phyloP scores from a whole-genome alignment of 2,113 vertebrate species.

The Ceyx cyanopectus region DNA sequence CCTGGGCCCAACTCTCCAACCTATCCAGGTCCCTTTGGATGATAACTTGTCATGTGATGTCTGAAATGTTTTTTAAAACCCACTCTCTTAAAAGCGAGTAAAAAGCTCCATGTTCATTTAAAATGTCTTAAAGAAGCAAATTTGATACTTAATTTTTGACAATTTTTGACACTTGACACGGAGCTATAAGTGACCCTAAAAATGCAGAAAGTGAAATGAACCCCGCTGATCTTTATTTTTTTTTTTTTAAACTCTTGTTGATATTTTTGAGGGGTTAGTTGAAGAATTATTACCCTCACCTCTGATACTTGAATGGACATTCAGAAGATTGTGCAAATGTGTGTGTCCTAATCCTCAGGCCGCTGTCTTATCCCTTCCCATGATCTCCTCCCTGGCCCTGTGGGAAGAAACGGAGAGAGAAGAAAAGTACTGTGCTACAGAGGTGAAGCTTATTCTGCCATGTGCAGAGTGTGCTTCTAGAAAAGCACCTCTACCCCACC shows the following conservation, averaged over 20 bases:
- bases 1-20: too few relatives aligned
- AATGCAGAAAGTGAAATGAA: neutral
- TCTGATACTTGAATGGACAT: neutral
- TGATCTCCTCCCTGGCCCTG: neutral
- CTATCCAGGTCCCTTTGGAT: too few relatives aligned
- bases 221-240: fast-evolving
- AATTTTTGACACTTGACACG: neutral
- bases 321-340: neutral
- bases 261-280: neutral
- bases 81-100: neutral
- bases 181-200: neutral
- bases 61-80: neutral
- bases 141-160: neutral
- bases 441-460: fast-evolving
- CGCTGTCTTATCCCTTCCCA: fast-evolving
- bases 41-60: neutral
- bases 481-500: neutral
- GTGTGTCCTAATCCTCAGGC: neutral
- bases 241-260: neutral
- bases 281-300: neutral
- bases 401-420: neutral
- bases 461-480: neutral
- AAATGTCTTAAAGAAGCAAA: neutral
- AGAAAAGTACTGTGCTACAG: fast-evolving
- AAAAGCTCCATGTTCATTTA: neutral